These are phyloP conservation scores for Potorous gilbertii DNA, from an alignment of 2,797 vertebrate genomes.

Conservation along the genomic window DNA sequence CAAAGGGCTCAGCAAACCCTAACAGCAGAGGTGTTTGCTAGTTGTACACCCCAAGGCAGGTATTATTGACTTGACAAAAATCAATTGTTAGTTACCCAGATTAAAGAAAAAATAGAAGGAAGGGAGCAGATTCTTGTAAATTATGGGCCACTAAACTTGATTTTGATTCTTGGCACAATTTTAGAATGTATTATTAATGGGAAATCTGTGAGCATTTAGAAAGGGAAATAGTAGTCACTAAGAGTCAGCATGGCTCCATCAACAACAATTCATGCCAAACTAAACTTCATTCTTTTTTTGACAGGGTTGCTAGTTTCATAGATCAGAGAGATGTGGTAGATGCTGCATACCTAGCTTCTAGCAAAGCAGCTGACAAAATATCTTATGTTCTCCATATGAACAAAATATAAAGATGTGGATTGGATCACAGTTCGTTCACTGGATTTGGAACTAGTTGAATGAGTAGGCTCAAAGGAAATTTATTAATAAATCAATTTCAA, in stretches of 20 bases:
- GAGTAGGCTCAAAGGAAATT: background rate
- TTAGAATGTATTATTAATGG: background rate
- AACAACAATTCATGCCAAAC: background rate
- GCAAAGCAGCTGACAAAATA: background rate
- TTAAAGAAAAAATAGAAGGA: background rate
- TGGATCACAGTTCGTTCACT: background rate
- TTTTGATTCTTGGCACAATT: background rate
- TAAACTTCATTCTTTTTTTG: background rate
- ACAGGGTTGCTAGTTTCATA: background rate
- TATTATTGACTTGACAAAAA: background rate
- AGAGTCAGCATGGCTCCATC: background rate
- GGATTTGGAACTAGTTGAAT: background rate
- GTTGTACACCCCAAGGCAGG: background rate
- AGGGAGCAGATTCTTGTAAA: background rate
- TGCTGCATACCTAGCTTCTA: background rate
- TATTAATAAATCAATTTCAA: background rate
- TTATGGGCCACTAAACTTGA: background rate
- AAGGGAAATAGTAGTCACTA: background rate
- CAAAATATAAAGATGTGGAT: background rate
- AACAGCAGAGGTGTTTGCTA: too few species aligned
- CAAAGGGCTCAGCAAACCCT: background rate
- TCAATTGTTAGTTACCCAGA: background rate
- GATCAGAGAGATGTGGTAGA: background rate
- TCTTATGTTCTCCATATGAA: background rate
- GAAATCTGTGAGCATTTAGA: background rate